Evolutionary conservation across 2,888 invertebrate species (phyloP).

Genomic region (Scrobipalpa costella): DNA sequence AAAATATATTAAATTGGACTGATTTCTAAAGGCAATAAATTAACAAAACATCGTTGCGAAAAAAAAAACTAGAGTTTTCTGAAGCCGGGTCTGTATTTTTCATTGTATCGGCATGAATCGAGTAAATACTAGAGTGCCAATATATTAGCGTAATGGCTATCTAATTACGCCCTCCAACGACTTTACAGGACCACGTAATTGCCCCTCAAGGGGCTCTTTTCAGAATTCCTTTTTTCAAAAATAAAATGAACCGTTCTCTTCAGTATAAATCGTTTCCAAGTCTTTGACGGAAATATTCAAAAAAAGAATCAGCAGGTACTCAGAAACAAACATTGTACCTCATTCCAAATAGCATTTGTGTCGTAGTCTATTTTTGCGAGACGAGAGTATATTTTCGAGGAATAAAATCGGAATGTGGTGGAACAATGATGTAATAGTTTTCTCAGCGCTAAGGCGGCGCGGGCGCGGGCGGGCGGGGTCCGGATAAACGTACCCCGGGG

Average conservation of each 20-base stretch:
- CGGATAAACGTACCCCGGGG: slow-evolving; percentile 74
- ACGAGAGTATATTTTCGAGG: slow-evolving; percentile 46
- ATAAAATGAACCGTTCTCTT: slow-evolving; percentile 32
- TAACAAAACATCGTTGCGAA: not conserved
- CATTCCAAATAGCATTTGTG: slow-evolving; percentile 14
- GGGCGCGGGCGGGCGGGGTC: slow-evolving; percentile 46
- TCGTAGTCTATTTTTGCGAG: slow-evolving; percentile 43
- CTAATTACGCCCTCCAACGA: slow-evolving; percentile 68
- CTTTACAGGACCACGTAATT: slow-evolving; percentile 65
- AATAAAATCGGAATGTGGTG: slow-evolving; percentile 51
- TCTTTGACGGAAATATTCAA: not conserved
- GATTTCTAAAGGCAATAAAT: not conserved
- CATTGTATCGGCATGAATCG: slow-evolving; percentile 49
- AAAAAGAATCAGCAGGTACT: not conserved
- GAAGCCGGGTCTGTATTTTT: slow-evolving; percentile 41
- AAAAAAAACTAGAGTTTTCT: not conserved
- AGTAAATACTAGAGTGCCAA: slow-evolving; percentile 54
- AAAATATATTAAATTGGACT: not conserved
- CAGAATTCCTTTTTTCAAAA: slow-evolving; percentile 36
- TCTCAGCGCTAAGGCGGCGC: slow-evolving; percentile 48
- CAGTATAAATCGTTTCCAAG: not conserved
- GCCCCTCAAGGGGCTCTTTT: slow-evolving; percentile 59
- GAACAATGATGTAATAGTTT: slow-evolving; percentile 71
- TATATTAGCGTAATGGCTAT: slow-evolving; percentile 72
- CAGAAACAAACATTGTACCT: slow-evolving; percentile 17